phyloP scores from a whole-genome alignment of 64 coral and sea anemone genomes.

The Dendronephthya gigantea region DNA sequence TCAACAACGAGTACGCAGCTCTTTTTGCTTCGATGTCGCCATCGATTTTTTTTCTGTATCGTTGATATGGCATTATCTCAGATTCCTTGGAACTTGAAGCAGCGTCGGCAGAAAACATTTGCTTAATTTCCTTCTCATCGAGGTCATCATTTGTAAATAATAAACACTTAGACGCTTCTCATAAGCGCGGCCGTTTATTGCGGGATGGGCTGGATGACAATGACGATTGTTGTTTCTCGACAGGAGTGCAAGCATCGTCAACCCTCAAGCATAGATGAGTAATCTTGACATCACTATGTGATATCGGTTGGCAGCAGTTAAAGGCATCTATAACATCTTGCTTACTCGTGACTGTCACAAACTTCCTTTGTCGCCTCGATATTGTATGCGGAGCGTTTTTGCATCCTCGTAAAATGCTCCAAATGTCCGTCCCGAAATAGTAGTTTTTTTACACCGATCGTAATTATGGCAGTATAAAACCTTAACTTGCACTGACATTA shows the following conservation, averaged over 20 bases:
- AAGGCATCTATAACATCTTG: neutral
- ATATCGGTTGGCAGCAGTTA: neutral
- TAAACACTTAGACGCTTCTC: neutral
- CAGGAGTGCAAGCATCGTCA: neutral
- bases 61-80: constrained; percentile 14
- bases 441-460: neutral
- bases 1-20: constrained; percentile 11
- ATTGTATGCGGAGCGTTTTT: neutral
- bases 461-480: neutral
- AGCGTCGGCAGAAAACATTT: neutral
- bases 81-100: neutral
- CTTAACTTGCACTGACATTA: neutral
- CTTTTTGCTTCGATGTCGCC: constrained; percentile 26
- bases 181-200: neutral
- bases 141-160: neutral
- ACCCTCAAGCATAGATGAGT: neutral
- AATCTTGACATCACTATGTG: neutral
- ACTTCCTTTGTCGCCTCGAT: neutral
- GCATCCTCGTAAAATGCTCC: neutral
- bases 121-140: neutral
- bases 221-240: neutral
- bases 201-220: neutral
- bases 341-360: neutral
- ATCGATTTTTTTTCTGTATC: constrained; percentile 17
- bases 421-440: neutral